Conservation (phyloP, 2,113 vertebrate species). For the Chamaetylas fuelleborni region DNA sequence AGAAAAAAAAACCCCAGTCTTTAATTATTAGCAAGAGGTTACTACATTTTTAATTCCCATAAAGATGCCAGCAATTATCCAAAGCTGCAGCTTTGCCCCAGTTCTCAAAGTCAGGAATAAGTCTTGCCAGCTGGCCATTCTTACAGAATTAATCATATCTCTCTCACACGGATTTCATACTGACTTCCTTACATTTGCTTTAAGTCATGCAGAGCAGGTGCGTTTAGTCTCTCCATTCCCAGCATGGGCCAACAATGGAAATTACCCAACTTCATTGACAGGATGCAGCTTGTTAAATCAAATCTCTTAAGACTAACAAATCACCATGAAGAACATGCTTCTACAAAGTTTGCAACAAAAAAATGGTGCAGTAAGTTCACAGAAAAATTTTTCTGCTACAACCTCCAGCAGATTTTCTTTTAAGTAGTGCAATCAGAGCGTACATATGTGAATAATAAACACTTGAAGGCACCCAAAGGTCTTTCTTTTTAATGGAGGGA, state of each 20-base stretch:
- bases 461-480: not conserved
- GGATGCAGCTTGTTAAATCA: constrained; percentile 91
- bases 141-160: constrained; percentile 85
- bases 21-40: constrained; percentile 63
- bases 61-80: constrained; percentile 69
- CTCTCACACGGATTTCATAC: constrained; percentile 83
- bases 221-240: constrained; percentile 86
- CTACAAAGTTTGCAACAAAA: constrained; percentile 55
- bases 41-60: constrained; percentile 47
- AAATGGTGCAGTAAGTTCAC: constrained; percentile 43
- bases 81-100: constrained; percentile 62
- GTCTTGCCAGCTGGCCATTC: constrained; percentile 82
- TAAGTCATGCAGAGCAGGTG: constrained; percentile 90
- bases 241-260: constrained; percentile 85
- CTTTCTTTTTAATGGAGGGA: not conserved
- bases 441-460: not conserved
- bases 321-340: constrained; percentile 61
- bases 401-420: not conserved
- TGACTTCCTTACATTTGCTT: constrained; percentile 87
- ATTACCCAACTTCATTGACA: constrained; percentile 80
- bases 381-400: constrained; percentile 20
- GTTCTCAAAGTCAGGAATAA: constrained; percentile 73
- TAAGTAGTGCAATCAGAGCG: not conserved
- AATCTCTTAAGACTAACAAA: constrained; percentile 80
- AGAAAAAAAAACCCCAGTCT: not conserved